Evolutionary conservation across 2,797 vertebrate species (phyloP).

Genomic region (Pseudotriccus pelzelni): DNA sequence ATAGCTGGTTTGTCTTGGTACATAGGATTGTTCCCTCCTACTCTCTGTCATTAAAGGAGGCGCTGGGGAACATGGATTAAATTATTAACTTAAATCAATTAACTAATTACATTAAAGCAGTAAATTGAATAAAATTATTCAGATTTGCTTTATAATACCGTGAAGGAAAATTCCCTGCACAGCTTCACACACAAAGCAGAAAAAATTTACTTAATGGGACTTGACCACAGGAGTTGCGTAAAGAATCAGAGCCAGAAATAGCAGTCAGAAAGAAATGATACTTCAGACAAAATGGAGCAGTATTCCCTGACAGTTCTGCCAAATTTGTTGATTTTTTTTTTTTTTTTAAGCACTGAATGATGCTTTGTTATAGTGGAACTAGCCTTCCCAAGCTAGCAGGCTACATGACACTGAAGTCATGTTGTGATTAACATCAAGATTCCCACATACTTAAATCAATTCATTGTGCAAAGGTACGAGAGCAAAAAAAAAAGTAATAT

Average conservation of each 20-base stretch:
- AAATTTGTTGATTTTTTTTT: constrained; percentile 17
- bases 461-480: neutral
- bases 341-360: neutral
- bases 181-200: neutral
- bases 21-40: neutral
- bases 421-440: constrained; percentile 6
- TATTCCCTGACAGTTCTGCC: neutral
- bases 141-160: neutral
- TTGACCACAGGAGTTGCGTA: neutral
- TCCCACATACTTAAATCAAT: neutral
- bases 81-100: neutral
- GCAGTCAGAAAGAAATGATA: constrained; percentile 2
- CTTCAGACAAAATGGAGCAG: neutral
- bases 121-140: neutral
- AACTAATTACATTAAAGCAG: neutral
- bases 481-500: neutral
- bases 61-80: neutral
- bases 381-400: neutral
- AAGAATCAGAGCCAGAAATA: constrained; percentile 8
- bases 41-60: neutral
- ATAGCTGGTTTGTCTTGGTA: neutral
- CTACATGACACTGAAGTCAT: neutral
- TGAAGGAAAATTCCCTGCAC: neutral
- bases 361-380: neutral
- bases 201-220: neutral